These are phyloP conservation scores for Magallana angulata DNA, from an alignment of 1,140 invertebrate species.

Conservation along the genomic window DNA sequence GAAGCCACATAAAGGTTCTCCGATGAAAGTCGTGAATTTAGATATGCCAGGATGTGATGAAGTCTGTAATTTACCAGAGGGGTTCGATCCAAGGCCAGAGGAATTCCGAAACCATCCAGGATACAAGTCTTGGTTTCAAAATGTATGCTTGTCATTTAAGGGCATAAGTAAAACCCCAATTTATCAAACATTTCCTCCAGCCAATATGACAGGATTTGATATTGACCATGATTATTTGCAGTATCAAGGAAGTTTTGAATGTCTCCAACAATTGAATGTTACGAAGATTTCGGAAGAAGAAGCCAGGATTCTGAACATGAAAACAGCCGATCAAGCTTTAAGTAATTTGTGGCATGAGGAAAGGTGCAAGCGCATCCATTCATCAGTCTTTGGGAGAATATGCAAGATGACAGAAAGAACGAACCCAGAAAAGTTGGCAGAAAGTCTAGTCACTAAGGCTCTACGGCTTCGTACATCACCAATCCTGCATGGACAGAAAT, in stretches of 20 bases:
- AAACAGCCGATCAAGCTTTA: conserved; percentile 52
- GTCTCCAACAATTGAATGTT: conserved; percentile 43
- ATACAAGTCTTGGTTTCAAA: conserved; percentile 52
- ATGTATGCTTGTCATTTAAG: conserved; percentile 46
- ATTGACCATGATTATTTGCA: conserved; percentile 56
- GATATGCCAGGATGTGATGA: conserved; percentile 41
- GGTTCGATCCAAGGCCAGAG: conserved; percentile 50
- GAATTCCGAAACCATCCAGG: conserved; percentile 27
- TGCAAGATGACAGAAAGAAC: conserved; percentile 60
- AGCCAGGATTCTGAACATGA: conserved; percentile 45
- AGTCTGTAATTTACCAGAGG: background rate
- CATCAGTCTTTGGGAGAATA: conserved; percentile 64
- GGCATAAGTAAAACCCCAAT: conserved; percentile 47
- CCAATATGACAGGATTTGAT: conserved; percentile 43
- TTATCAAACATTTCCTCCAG: conserved; percentile 51
- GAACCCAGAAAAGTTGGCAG: conserved; percentile 53
- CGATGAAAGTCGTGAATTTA: conserved; percentile 52
- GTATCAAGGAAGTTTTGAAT: conserved; percentile 39
- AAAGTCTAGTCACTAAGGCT: background rate
- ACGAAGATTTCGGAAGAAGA: conserved; percentile 49
- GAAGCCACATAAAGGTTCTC: conserved; percentile 51
- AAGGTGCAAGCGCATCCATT: conserved; percentile 51
- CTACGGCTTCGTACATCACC: conserved; percentile 17
- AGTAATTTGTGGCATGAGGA: conserved; percentile 55
- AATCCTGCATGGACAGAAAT: conserved; percentile 56